Conservation (phyloP, 2,113 vertebrate species). For the Fukomys damarensis region DNA sequence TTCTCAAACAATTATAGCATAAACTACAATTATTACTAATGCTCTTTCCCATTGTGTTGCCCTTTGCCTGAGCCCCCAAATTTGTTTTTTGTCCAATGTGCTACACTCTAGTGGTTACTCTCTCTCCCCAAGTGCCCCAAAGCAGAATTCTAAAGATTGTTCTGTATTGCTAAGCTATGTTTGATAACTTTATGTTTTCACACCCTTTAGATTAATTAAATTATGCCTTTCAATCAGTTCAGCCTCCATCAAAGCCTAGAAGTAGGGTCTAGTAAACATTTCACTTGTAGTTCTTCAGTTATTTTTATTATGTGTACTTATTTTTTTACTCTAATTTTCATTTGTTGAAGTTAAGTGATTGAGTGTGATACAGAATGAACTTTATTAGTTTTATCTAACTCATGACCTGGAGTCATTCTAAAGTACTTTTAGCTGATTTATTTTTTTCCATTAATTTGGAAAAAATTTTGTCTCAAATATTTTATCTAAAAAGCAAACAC, state of each 20-base stretch:
- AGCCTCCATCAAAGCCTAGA: background rate
- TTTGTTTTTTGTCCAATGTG: background rate
- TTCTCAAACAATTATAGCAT: background rate
- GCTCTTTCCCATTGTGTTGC: background rate
- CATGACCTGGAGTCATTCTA: background rate
- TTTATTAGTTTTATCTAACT: background rate
- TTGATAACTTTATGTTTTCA: background rate
- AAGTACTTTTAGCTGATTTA: background rate
- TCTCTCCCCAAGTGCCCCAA: background rate
- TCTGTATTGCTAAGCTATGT: background rate
- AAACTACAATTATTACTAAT: background rate
- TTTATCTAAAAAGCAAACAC: constrained; percentile 45
- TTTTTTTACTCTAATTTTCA: constrained; percentile 10
- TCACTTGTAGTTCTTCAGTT: background rate
- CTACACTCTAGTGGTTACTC: background rate
- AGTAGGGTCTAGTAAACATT: background rate
- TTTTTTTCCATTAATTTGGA: constrained; percentile 20
- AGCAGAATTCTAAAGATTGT: background rate
- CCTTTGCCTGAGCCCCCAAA: background rate
- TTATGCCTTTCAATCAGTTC: background rate
- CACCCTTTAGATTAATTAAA: background rate
- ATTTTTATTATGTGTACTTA: background rate
- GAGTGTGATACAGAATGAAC: background rate
- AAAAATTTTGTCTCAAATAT: background rate
- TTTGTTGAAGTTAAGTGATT: background rate